Base-by-base conservation (phyloP, 2,113 vertebrate species). In the Ramphastos sulfuratus region DNA sequence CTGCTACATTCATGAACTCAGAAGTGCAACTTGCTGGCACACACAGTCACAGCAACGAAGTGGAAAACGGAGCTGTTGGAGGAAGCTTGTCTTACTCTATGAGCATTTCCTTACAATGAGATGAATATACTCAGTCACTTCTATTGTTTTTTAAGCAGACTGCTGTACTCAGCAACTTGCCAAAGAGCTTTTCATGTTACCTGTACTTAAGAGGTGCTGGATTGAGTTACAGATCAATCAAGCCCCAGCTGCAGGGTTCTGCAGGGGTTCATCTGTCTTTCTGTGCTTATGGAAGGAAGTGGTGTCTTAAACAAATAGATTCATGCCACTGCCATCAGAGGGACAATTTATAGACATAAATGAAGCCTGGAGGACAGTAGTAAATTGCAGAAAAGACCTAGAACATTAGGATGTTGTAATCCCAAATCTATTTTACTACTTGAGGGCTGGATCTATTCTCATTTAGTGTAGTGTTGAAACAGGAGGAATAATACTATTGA, bases 201-300 rank as follows among this genome's bases (percentile, higher is more conserved):
- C 66, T 95, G 74, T 85, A 27, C 83, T 93, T 95, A 89, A 91
- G 92, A 93, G 56, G 50, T 91, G 75, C 84, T 90, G 30, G 67
- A 74, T 17, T 85, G 93, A 82, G 87, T 87, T 89, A 69, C 48
- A 93, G 77, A 94, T 95, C 81, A 94, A 64, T 91, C 91, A 87
- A 3, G 1, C 28, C 80, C 82, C 65, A 86, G 70, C 90, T 93
- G 69, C 77, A 56, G 50, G 58, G 30, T 84, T 94, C 90, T 94
- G 54, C 70, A 79, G n/a, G 31, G 35, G n/a, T 90, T 94, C 59
- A 44, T 71, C 66, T 39, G 28, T 79, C 84, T 91, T 75, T 89
- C 39, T 37, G 79, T 58, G 73, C 72, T 73, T 64, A 39, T 33
- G 44, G 50, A 42, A 59, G 46, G 39, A 71, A 87, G 66, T 3